Evolutionary conservation across 2,888 invertebrate species (phyloP), one percentile per base, ranked within the genome.

Genomic region (Marasmarcha lunaedactyla): DNA sequence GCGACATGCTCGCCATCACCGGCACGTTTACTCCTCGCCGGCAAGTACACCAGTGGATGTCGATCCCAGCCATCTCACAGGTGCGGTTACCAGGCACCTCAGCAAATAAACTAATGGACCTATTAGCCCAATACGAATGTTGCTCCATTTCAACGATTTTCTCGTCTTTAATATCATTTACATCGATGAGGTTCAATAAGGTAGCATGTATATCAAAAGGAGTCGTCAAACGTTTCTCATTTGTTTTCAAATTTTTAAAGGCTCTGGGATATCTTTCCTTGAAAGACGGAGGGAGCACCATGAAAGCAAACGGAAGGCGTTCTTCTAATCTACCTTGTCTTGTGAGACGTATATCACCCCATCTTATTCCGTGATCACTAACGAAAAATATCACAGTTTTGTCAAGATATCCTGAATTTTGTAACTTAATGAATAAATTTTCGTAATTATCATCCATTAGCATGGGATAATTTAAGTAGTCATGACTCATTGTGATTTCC

Each of bases 311-410:
- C 0, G 97, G 97, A 41, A 95, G 84, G 35, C 95, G 87, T 62
- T 95, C 96, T 68, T 97, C 97, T 59, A 96, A 84, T 59, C 90
- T 85, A 1, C 94, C 94, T 70, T 95, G 93, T 66, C 91, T 93
- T 0, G 95, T 95, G 49, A 86, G 84, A 7, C 95, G 85, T 50
- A 95, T 94, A 5, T 85, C 85, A 1, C 95, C 96, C 90, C 92
- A 95, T 44, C 96, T 81, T 42, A 95, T 89, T 0, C 97, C 97
- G 58, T 97, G 97, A 61, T 97, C 97, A 64, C 95, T 95, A 79
- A 95, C 83, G 7, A 94, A 64, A 38, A 95, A 78, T 10, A 91
- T 53, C 34, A 89, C 84, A 0, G 93, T 93, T 15, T 88, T 84
- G 38, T 91, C 86, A 39, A 93, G 71, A 39, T 87, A 71, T 1